These are phyloP conservation scores for Ferrisia virgata DNA, from an alignment of 2,888 invertebrate species.

Conservation along the genomic window DNA sequence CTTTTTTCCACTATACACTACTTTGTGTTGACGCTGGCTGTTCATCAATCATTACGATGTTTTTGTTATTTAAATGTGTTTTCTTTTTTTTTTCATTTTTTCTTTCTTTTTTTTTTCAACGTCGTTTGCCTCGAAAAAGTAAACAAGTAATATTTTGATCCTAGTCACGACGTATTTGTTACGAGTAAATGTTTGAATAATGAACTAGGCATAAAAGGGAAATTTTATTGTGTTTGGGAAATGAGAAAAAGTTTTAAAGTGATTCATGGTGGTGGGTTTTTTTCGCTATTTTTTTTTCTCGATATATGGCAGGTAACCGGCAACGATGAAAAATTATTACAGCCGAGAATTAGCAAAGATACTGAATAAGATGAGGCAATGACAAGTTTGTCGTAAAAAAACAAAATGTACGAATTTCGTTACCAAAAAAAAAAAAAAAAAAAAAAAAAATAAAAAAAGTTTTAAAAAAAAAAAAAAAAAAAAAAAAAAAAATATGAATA, in stretches of 20 bases:
- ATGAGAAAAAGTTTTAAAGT: neutral
- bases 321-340: neutral
- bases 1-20: neutral
- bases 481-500: too few relatives aligned
- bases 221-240: neutral
- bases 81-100: neutral
- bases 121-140: neutral
- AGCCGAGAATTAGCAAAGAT: neutral
- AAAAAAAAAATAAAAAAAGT: too few relatives aligned
- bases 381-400: neutral
- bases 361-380: neutral
- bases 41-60: neutral
- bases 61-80: slow-evolving; percentile 8
- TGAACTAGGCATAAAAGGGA: neutral
- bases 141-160: slow-evolving; percentile 16
- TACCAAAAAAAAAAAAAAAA: neutral
- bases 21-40: neutral
- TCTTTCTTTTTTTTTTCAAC: neutral
- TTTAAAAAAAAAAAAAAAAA: too few relatives aligned
- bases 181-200: slow-evolving; percentile 4
- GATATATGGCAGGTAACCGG: neutral
- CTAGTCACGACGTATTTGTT: slow-evolving; percentile 5
- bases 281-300: neutral
- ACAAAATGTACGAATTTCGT: too few relatives aligned
- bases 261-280: neutral